Conservation (phyloP, 2,113 vertebrate genomes). For the Okapia johnstoni region DNA sequence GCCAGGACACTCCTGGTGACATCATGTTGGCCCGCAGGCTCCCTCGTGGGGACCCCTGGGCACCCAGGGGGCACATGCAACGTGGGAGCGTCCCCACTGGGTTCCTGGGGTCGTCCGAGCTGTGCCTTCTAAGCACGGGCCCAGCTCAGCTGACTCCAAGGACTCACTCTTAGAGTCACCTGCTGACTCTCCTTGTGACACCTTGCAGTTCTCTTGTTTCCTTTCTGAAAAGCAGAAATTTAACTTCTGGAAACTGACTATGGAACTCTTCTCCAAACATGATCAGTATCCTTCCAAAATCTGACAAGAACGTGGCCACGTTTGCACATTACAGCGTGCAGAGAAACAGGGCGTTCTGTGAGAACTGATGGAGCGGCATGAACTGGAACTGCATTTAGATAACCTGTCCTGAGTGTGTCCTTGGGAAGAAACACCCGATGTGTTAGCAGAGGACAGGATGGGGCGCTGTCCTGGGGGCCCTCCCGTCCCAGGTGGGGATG, state of each 20-base stretch:
- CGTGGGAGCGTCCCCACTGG: background rate
- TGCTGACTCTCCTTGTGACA: background rate
- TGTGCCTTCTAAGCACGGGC: background rate
- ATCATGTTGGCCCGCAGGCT: fast-evolving
- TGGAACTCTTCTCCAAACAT: background rate
- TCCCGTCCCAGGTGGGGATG: fast-evolving
- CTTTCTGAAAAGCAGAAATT: background rate
- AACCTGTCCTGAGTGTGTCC: background rate
- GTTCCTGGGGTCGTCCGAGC: background rate
- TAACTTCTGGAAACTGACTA: background rate
- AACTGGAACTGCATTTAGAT: background rate
- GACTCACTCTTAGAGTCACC: background rate
- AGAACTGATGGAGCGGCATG: fast-evolving
- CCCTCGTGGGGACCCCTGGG: background rate
- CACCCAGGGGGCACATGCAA: fast-evolving
- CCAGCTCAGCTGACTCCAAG: background rate
- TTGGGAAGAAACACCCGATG: fast-evolving
- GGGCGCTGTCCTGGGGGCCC: background rate
- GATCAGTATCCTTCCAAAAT: background rate
- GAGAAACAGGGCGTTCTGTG: fast-evolving
- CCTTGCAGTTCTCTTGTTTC: background rate
- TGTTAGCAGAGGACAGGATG: fast-evolving
- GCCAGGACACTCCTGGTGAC: background rate
- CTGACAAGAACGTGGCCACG: background rate
- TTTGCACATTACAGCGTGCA: fast-evolving